Conservation (phyloP, 1,140 invertebrate species). For the Meloidogyne hapla region DNA sequence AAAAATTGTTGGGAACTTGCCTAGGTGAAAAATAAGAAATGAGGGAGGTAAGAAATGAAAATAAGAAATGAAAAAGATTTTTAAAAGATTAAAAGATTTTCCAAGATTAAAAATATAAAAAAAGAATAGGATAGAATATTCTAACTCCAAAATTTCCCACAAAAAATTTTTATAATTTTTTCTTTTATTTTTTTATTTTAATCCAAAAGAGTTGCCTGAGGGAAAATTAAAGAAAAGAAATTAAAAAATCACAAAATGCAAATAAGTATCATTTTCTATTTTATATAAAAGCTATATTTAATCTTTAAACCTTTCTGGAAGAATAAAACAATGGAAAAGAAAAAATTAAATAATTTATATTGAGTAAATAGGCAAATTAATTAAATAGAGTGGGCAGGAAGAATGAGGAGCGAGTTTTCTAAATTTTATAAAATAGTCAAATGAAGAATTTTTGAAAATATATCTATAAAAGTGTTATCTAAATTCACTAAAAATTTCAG, state of each 20-base stretch:
- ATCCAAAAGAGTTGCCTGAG: constrained; percentile 6
- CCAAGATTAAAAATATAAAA: not conserved
- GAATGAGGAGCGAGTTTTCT: no score
- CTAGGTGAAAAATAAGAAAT: not conserved
- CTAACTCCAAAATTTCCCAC: not conserved
- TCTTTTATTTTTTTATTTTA: not conserved
- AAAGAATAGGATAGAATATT: not conserved
- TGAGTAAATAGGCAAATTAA: not conserved
- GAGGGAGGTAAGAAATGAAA: not conserved
- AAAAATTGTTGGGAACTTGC: no score
- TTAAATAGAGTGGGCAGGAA: no score
- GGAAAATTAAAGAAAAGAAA: not conserved
- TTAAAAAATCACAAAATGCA: not conserved
- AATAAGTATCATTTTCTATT: not conserved
- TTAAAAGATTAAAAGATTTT: not conserved
- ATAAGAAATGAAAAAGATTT: not conserved
- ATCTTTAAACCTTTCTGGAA: not conserved
- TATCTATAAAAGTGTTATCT: no score
- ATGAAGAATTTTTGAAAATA: no score
- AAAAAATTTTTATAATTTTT: not conserved
- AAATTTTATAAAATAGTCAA: no score
- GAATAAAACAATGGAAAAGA: not conserved
- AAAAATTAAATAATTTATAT: not conserved
- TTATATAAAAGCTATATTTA: not conserved
- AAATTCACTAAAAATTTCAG: no score